Conservation (phyloP, 2,797 vertebrate species). For the Gouania willdenowi region DNA sequence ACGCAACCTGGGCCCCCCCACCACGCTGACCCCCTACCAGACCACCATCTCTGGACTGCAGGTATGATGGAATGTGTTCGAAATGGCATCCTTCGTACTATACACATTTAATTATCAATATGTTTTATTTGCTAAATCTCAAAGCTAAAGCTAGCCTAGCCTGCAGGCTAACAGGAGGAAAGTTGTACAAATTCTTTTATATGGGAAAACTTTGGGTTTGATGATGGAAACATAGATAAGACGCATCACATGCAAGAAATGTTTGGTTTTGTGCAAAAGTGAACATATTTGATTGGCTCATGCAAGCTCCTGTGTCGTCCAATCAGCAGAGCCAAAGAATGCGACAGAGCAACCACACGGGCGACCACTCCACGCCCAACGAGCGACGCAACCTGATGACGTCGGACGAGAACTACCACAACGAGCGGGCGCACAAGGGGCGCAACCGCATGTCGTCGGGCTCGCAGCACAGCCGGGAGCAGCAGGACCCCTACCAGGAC, state of each 20-base stretch:
- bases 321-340: constrained; percentile 85
- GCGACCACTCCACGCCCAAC: constrained; percentile 86
- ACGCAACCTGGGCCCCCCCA: constrained; percentile 83
- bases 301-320: background rate
- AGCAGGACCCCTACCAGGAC: constrained; percentile 88
- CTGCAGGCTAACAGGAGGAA: too few species aligned
- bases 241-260: too few species aligned
- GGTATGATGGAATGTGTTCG: too few species aligned
- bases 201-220: too few species aligned
- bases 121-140: too few species aligned
- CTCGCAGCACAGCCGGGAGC: constrained; percentile 89
- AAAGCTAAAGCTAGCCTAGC: too few species aligned
- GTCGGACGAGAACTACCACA: constrained; percentile 91
- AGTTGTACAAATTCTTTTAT: too few species aligned
- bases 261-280: too few species aligned
- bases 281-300: too few species aligned
- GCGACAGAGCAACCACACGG: constrained; percentile 87
- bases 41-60: constrained; percentile 92
- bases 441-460: constrained; percentile 91
- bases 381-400: constrained; percentile 91
- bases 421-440: constrained; percentile 92
- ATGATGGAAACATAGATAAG: too few species aligned
- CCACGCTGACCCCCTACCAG: constrained; percentile 88
- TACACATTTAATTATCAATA: too few species aligned
- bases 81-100: too few species aligned